A percentile compares a stretch with the other conserved stretches of the same genome.
These are phyloP conservation scores for Caenorhabditis macrosperma DNA, from an alignment of 2,888 invertebrate genomes.

Conservation along the genomic window DNA sequence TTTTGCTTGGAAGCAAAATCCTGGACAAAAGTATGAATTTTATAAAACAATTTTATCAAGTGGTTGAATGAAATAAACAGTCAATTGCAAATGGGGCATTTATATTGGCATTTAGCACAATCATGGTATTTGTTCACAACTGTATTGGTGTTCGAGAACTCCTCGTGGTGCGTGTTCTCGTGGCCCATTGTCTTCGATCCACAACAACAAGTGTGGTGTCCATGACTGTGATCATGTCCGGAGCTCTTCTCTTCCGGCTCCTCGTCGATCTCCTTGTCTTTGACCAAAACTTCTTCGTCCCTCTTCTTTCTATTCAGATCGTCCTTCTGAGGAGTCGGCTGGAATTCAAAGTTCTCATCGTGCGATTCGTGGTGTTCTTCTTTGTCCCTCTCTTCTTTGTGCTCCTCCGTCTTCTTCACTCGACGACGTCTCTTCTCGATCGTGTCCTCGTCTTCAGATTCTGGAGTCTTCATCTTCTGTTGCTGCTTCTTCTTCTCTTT, in stretches of 20 bases:
- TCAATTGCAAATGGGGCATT: conserved; percentile 15
- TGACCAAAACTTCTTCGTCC: neutral
- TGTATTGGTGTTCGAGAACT: conserved; percentile 18
- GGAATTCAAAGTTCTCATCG: conserved; percentile 15
- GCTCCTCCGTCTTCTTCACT: conserved; percentile 30
- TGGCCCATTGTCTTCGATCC: neutral
- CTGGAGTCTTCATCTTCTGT: conserved; percentile 6
- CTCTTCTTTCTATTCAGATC: conserved; percentile 2
- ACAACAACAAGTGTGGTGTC: conserved; percentile 19
- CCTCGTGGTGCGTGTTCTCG: conserved; percentile 18
- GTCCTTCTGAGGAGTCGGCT: neutral
- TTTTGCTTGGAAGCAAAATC: too few species aligned
- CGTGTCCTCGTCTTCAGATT: neutral
- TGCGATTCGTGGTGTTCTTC: conserved; percentile 20
- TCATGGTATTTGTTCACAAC: conserved; percentile 23
- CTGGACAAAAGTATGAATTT: too few species aligned
- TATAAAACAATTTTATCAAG: too few species aligned
- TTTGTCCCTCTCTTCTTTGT: conserved; percentile 26
- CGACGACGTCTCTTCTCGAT: conserved; percentile 3
- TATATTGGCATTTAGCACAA: conserved; percentile 27
- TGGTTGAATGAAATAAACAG: too few species aligned
- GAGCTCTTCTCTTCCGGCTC: neutral
- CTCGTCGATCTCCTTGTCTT: conserved; percentile 7
- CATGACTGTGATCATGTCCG: neutral
- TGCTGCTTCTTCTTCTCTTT: conserved; percentile 1